Percentiles rank a stretch among this genome's conserved stretches.
Evolutionary conservation across 2,113 vertebrate species (phyloP).

Genomic region (Megaceryle maxima): DNA sequence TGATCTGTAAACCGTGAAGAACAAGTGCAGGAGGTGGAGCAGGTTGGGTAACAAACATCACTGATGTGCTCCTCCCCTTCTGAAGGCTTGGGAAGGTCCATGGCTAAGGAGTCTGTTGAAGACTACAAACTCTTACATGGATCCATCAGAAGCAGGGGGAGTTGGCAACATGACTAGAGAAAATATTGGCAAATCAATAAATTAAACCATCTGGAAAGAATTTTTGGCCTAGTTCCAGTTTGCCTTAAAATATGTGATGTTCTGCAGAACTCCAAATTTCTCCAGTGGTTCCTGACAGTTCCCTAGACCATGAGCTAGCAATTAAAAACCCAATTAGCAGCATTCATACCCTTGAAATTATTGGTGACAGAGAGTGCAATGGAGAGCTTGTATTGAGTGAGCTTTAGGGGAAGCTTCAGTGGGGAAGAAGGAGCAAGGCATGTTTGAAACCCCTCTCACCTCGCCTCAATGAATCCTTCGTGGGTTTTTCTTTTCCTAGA

Average conservation of each 20-base stretch:
- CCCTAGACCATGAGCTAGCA: not conserved
- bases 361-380: not conserved
- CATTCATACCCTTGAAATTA: not conserved
- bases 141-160: not conserved
- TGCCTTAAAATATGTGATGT: not conserved
- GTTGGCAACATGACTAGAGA: not conserved
- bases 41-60: not conserved
- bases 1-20: not conserved
- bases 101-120: not conserved
- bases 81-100: not conserved
- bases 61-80: not conserved
- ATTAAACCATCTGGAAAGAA: not conserved
- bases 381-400: not conserved
- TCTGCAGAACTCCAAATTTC: not conserved
- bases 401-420: not conserved
- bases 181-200: not conserved
- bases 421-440: not conserved
- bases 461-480: conserved; percentile 30
- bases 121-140: not conserved
- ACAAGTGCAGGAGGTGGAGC: not conserved
- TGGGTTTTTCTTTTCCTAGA: conserved; percentile 1
- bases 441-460: conserved; percentile 14
- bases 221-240: not conserved
- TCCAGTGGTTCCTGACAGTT: not conserved
- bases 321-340: not conserved